A percentile compares a stretch with the other conserved stretches of the same genome.
These are phyloP conservation scores for Furnarius figulus DNA, from an alignment of 2,113 vertebrate species.

Conservation along the genomic window DNA sequence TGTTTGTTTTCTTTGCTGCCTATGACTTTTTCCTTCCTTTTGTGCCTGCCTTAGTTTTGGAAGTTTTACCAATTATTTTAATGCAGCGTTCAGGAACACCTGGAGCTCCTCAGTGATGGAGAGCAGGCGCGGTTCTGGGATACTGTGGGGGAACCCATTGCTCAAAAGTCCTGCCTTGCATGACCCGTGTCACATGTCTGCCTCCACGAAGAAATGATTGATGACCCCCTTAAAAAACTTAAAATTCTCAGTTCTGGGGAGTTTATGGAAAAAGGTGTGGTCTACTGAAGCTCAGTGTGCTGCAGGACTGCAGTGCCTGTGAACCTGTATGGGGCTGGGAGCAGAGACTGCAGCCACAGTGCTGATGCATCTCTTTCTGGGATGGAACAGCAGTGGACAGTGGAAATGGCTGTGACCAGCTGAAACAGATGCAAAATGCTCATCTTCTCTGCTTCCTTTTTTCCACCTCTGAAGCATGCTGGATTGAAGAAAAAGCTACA, in stretches of 20 bases:
- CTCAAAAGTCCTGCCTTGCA: neutral
- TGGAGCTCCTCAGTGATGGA: neutral
- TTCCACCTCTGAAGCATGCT: neutral
- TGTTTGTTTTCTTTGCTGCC: neutral
- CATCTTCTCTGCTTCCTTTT: neutral
- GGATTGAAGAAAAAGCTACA: neutral
- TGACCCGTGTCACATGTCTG: rapidly evolving
- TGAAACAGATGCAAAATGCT: neutral
- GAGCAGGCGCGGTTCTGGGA: rapidly evolving
- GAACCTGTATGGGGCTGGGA: neutral
- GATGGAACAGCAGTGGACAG: neutral
- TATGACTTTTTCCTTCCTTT: neutral
- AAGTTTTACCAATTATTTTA: neutral
- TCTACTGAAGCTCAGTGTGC: neutral
- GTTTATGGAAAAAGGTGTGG: neutral
- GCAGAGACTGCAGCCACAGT: neutral
- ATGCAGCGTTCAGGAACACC: neutral
- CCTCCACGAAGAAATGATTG: neutral
- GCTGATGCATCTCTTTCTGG: neutral
- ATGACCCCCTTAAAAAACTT: neutral
- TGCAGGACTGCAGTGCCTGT: neutral
- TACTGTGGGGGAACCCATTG: neutral
- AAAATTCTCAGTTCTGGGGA: neutral
- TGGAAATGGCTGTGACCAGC: neutral
- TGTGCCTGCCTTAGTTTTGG: neutral